phyloP scores from a whole-genome alignment of 2,888 invertebrate species.

The Macaria liturata region DNA sequence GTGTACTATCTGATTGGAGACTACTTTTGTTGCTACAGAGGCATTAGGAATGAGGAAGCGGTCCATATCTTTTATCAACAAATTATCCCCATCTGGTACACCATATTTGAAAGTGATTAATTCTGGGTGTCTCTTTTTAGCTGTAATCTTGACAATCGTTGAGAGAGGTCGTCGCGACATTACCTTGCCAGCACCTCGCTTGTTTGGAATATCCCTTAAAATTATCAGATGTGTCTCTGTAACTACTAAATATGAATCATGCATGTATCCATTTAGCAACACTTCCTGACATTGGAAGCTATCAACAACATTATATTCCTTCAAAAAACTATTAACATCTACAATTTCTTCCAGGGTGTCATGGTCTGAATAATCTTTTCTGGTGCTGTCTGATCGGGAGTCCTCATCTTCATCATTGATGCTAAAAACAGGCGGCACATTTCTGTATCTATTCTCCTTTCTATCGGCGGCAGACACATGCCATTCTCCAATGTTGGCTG shows the following conservation, averaged over 20 bases:
- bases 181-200: slow-evolving; percentile 91
- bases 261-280: slow-evolving; percentile 93
- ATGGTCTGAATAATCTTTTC: slow-evolving; percentile 75
- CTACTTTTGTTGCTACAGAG: slow-evolving; percentile 93
- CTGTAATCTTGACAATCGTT: slow-evolving; percentile 98
- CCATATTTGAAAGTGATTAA: slow-evolving; percentile 99
- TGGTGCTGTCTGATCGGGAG: slow-evolving; percentile 55
- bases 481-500: slow-evolving; percentile 84
- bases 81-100: slow-evolving; percentile 89
- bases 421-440: slow-evolving; percentile 96
- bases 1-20: slow-evolving; percentile 92
- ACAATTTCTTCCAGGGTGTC: slow-evolving; percentile 90
- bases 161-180: slow-evolving; percentile 94
- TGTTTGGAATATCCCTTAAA: slow-evolving; percentile 89
- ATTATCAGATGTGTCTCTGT: slow-evolving; percentile 94
- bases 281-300: slow-evolving; percentile 97
- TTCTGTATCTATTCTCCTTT: slow-evolving; percentile 94
- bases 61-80: slow-evolving; percentile 94
- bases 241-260: slow-evolving; percentile 93
- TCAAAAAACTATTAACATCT: slow-evolving; percentile 90
- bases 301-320: slow-evolving; percentile 92
- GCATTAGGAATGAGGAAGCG: slow-evolving; percentile 96
- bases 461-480: slow-evolving; percentile 93
- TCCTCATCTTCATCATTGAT: slow-evolving; percentile 92
- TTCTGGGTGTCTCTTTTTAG: slow-evolving; percentile 97